These are phyloP conservation scores for Polydrusus pterygomalis DNA, from an alignment of 2,888 invertebrate species.

Conservation along the genomic window DNA sequence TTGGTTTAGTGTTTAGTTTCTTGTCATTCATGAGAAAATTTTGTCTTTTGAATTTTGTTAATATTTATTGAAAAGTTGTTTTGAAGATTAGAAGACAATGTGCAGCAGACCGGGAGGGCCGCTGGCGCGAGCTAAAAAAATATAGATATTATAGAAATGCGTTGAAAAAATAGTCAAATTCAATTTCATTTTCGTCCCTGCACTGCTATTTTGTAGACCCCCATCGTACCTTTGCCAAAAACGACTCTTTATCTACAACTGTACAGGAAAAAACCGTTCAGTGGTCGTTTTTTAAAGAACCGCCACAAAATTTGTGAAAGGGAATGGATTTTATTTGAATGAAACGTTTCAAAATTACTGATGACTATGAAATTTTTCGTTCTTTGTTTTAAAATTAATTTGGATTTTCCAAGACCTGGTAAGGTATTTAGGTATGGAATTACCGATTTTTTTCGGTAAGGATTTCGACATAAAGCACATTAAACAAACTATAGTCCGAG, in stretches of 20 bases:
- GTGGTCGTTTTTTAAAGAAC: conserved; percentile 1
- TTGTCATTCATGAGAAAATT: conserved; percentile 51
- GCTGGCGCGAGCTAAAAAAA: no score
- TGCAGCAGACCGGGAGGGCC: no score
- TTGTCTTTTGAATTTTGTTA: conserved; percentile 32
- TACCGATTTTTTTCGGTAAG: conserved; percentile 3
- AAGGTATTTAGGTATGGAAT: conserved; percentile 7
- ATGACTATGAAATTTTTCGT: conserved; percentile 29
- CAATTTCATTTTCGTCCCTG: no score
- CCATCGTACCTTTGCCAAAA: no score
- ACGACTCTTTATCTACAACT: no score
- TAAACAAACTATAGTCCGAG: conserved; percentile 7
- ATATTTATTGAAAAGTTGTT: conserved; percentile 30
- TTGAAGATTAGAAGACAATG: background rate
- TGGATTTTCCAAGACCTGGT: conserved; percentile 37
- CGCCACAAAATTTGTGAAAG: conserved; percentile 4
- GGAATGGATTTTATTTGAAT: background rate
- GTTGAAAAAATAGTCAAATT: no score
- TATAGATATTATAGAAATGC: no score
- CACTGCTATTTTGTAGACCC: no score
- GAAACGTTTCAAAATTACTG: conserved; percentile 5
- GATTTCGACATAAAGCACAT: conserved; percentile 1
- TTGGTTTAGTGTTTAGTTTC: conserved; percentile 44
- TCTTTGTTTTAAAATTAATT: conserved; percentile 30
- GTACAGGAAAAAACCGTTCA: no score